A percentile compares a stretch with the other conserved stretches of the same genome.
Conservation (phyloP, 1,140 invertebrate genomes). For the Ganaspis sp. region DNA sequence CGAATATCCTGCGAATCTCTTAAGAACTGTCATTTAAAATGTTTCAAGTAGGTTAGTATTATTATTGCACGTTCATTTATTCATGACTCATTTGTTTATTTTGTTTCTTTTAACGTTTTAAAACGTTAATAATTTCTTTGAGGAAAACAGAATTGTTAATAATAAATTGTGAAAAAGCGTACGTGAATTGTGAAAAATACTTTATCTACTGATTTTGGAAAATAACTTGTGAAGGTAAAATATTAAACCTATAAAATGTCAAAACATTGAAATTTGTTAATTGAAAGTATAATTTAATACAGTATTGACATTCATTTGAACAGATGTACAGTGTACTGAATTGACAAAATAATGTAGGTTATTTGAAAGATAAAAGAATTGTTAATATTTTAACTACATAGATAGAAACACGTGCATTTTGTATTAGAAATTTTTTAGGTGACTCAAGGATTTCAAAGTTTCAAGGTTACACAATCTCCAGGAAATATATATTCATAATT, state of each 20-base stretch:
- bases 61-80: not conserved
- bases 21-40: not conserved
- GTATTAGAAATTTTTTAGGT: not conserved
- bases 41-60: not conserved
- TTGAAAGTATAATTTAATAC: not conserved
- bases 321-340: not conserved
- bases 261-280: no score
- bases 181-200: no score
- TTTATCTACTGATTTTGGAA: no score
- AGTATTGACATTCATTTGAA: not conserved
- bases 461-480: constrained; percentile 4
- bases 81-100: not conserved
- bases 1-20: no score
- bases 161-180: not conserved
- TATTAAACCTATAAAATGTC: no score
- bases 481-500: not conserved
- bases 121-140: not conserved
- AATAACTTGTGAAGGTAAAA: no score
- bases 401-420: not conserved
- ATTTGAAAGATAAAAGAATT: not conserved
- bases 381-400: not conserved
- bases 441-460: constrained; percentile 2
- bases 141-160: not conserved
- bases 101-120: not conserved
- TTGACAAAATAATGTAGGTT: not conserved